A percentile compares a stretch with the other conserved stretches of the same genome.
Conservation (phyloP, 2,797 vertebrate genomes). For the Danionella dracula region DNA sequence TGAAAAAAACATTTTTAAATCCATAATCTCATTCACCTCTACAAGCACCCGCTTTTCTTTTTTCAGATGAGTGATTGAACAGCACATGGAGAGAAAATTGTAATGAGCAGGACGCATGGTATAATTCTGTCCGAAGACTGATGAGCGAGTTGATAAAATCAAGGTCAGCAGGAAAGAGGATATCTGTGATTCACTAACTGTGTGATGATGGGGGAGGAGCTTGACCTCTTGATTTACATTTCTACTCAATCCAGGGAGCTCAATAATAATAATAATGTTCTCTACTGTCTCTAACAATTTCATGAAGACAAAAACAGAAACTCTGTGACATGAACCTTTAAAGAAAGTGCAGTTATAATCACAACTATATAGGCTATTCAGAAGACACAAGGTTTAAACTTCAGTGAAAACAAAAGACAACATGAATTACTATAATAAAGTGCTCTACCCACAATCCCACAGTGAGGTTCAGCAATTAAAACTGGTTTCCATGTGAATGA, state of each 20-base stretch:
- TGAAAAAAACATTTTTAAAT: too few relatives aligned
- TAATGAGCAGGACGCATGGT: neutral
- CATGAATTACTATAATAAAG: neutral
- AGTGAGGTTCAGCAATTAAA: neutral
- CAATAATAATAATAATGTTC: neutral
- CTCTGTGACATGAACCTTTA: neutral
- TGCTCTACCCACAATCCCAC: neutral
- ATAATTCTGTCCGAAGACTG: conserved; percentile 7
- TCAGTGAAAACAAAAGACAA: neutral
- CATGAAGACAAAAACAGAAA: neutral
- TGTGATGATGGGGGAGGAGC: neutral
- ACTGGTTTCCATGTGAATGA: neutral
- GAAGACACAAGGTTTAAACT: neutral
- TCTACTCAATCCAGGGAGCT: neutral
- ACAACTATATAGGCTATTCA: neutral
- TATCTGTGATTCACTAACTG: conserved; percentile 20
- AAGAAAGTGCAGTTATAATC: neutral
- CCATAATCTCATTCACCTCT: too few relatives aligned
- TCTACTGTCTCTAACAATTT: neutral
- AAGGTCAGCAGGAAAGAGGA: conserved; percentile 27
- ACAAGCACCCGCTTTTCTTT: too few relatives aligned
- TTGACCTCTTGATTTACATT: neutral
- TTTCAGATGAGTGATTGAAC: too few relatives aligned
- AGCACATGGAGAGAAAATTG: neutral
- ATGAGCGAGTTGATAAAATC: conserved; percentile 17